Percentiles rank a stretch among this genome's conserved stretches.
Evolutionary conservation across 2,888 invertebrate genomes (phyloP).

Genomic region (Ischnura elegans): DNA sequence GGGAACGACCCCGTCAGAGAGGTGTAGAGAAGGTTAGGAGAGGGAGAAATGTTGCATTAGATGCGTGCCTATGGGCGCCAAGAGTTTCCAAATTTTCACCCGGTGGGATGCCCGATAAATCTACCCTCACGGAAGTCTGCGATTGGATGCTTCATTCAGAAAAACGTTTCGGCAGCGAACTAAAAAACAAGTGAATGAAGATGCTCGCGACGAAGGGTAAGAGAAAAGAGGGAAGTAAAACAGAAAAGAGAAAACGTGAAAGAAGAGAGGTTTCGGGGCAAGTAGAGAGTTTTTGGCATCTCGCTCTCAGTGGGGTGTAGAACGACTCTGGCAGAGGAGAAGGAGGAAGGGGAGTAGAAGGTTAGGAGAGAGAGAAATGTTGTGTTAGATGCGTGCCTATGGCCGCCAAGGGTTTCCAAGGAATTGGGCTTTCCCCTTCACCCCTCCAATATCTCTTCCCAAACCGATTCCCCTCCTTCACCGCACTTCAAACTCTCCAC

Average conservation of each 20-base stretch:
- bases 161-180: no score
- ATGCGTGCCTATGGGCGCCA: background rate
- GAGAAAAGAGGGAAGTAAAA: background rate
- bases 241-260: background rate
- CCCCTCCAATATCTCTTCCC: background rate
- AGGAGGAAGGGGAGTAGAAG: background rate
- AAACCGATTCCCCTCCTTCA: background rate
- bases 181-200: no score
- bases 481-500: constrained; percentile 15
- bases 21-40: no score
- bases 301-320: background rate
- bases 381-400: constrained; percentile 50
- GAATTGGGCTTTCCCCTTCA: constrained; percentile 35
- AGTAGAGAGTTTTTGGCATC: constrained; percentile 1
- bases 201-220: background rate
- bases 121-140: no score
- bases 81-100: no score
- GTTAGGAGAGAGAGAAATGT: background rate
- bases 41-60: no score
- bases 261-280: background rate
- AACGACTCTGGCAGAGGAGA: background rate
- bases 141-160: no score
- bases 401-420: constrained; percentile 46
- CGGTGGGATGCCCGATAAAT: no score
- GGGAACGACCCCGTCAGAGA: background rate